Base-by-base conservation (phyloP, 2,797 vertebrate species). In the Uromys caudimaculatus region DNA sequence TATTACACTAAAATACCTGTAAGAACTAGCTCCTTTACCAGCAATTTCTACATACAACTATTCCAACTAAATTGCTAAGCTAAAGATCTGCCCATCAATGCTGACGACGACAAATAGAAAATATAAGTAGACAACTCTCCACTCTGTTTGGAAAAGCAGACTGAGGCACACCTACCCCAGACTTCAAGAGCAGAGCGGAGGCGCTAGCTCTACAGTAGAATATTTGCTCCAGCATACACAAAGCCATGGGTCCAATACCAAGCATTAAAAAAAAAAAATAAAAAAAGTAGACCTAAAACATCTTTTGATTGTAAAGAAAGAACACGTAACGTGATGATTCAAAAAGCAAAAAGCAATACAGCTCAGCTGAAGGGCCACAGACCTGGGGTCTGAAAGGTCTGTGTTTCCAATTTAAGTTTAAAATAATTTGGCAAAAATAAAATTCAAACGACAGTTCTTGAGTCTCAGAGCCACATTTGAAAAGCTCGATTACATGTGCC, bases 341-440 rank as follows among this genome's bases (percentile, higher is more conserved):
- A 52, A 32, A 95, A 89, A 91, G 47, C 78, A 94, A 16, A 95
- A 88, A 88, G 52, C 75, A 94, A 17, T 60, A 67, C 2, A 11
- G 90, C 11, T 35, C 91, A 62, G n/a, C 38, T 75, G 83, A 95
- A 89, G 0, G 2, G 35, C 44, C 81, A 94, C 0, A 78, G 56
- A 95, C 35, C 16, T 58, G 12, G n/a, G 13, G 32, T 95, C 76
- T 64, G 23, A 89, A 88, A 90, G 41, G 32, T 89, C 85, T 92
- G 11, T 88, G 21, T n/a, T 94, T 69, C 9, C 1, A 32, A 85
- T 44, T 85, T 52, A 81, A 81, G 38, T 73, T 96, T 88, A 90
- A 96, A 94, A 88, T 91, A 89, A 93, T 91, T 83, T 93, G 75
- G 93, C 85, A 62, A 71, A 93, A 81, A 64, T 91, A 95, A 90